Percentiles rank a stretch among this genome's conserved stretches.
Conservation (phyloP, 2,113 vertebrate species). For the Podarcis raffonei region DNA sequence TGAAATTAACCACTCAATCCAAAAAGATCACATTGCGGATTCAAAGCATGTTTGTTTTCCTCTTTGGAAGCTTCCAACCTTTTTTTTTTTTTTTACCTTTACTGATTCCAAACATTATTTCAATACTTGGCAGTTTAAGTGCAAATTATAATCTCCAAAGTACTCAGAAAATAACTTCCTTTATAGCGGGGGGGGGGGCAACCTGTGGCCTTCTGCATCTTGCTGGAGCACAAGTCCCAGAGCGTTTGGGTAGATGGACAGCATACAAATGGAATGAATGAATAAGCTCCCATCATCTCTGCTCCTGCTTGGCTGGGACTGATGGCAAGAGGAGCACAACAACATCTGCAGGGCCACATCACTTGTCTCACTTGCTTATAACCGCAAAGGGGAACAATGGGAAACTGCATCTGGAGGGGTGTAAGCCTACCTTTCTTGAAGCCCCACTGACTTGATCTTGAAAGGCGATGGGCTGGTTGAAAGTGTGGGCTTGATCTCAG, state of each 20-base stretch:
- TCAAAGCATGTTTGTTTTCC: neutral
- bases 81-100: neutral
- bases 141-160: neutral
- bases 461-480: constrained; percentile 89
- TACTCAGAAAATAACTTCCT: neutral
- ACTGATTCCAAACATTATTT: neutral
- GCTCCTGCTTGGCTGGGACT: too few species aligned
- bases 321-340: too few species aligned
- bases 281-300: too few species aligned
- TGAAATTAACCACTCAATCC: neutral
- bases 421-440: constrained; percentile 88
- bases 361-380: too few species aligned
- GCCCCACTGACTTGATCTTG: constrained; percentile 94
- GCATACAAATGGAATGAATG: too few species aligned
- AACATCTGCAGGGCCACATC: too few species aligned
- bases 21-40: neutral
- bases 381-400: constrained; percentile 19
- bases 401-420: rapidly evolving
- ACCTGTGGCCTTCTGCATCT: too few species aligned
- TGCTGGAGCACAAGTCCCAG: too few species aligned
- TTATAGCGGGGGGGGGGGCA: neutral
- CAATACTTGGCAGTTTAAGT: neutral
- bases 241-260: too few species aligned
- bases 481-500: constrained; percentile 82
- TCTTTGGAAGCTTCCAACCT: neutral